Base-by-base conservation (phyloP, 2,113 vertebrate species). In the Lophotis ruficrista region DNA sequence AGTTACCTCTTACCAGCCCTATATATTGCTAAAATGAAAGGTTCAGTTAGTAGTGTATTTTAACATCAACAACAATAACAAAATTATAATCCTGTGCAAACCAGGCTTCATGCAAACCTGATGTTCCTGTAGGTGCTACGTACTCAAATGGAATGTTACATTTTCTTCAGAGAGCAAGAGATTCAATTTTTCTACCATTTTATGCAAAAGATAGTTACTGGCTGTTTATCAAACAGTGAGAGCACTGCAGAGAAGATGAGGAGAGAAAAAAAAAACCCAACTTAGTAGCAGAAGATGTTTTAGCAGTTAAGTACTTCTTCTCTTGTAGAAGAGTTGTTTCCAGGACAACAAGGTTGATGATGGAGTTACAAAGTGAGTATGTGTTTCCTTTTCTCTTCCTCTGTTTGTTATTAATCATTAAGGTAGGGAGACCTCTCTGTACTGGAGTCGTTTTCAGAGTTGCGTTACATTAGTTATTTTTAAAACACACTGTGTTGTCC, bases 321-420 rank as follows among this genome's bases (percentile, higher is more conserved):
- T 70, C 31, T 60, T 24, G 54, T 66, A 33, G 62, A 54, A 72
- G 54, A 83, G 25, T 35, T 57, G 96, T 96, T 95, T 95, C 97
- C 69, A 75, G 81, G 92, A 86, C 43, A 33, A 89, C 94, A 37
- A 80, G 81, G 84, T 83, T 84, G 91, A 79, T 83, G 91, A 96
- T 94, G 81, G 91, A 93, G 61, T 80, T 96, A 61, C 1, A 57
- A 30, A 62, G 33, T 45, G 62, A 87, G 28, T 5, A 45, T 48
- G 28, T 77, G 53, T 90, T 87, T 90, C 60, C 62, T 65, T 89
- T 61, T 58, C 47, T 62, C 68, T 88, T 70, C 30, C n/a, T 41
- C 30, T 38, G 6, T 85, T 68, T 61, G 37, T 12, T 25, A 14
- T 54, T 82, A 68, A 92, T 94, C 93, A 58, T 43, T 41, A 86